A percentile compares a stretch with the other conserved stretches of the same genome.
Conservation (phyloP, 2,888 invertebrate genomes). For the Ditula angustiorana region DNA sequence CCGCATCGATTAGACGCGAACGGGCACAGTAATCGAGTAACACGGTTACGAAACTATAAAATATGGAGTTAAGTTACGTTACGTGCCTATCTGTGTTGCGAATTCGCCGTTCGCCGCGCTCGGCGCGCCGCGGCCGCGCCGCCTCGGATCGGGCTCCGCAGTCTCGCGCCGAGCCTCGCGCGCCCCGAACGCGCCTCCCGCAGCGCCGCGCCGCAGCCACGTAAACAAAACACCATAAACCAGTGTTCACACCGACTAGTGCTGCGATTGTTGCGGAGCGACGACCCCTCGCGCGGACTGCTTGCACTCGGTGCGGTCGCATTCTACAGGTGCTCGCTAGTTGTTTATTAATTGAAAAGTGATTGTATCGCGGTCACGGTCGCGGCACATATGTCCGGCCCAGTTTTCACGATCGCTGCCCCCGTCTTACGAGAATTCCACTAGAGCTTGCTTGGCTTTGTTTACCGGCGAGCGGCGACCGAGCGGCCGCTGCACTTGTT, state of each 20-base stretch:
- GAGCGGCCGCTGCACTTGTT: constrained; percentile 53
- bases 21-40: constrained; percentile 77
- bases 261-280: constrained; percentile 65
- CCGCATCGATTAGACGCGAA: constrained; percentile 70
- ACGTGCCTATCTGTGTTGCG: constrained; percentile 73
- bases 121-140: constrained; percentile 40
- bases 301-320: constrained; percentile 62
- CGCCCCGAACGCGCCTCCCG: constrained; percentile 50
- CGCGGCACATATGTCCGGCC: constrained; percentile 83
- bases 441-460: constrained; percentile 71
- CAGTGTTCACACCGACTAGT: constrained; percentile 48
- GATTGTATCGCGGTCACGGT: constrained; percentile 84
- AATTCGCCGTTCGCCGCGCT: constrained; percentile 66
- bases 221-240: constrained; percentile 11
- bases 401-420: constrained; percentile 77
- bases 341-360: constrained; percentile 84
- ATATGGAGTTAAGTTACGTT: constrained; percentile 82
- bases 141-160: constrained; percentile 46
- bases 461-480: constrained; percentile 57
- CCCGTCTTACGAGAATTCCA: constrained; percentile 71
- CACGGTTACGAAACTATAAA: constrained; percentile 82
- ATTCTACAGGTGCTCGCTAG: constrained; percentile 78
- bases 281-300: constrained; percentile 53
- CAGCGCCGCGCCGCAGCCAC: constrained; percentile 38
- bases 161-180: constrained; percentile 59